Base-by-base conservation (phyloP, 2,113 vertebrate genomes). In the Pangasianodon hypophthalmus region DNA sequence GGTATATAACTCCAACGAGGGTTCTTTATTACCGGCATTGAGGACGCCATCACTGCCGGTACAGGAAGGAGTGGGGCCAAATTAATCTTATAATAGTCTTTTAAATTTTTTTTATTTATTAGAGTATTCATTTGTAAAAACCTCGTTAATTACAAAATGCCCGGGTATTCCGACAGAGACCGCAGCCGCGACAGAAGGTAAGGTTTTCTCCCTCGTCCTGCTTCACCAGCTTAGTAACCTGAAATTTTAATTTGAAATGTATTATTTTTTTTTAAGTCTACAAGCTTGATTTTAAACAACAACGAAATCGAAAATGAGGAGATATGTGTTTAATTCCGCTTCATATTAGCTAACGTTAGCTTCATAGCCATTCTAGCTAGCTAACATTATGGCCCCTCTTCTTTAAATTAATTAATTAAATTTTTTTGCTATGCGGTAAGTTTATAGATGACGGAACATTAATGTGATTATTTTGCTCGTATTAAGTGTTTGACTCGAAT, bases 151-250 rank as follows among this genome's bases (percentile, higher is more conserved):
- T 5, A 32, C 90, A 95, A 87, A 1, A 99, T 99, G 98, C 98
- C 98, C 77, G 97, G 98, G 92, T 99, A 97, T 94, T 96, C 97
- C 89, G 98, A 99, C 95, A 97, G 98, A 96, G 98, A 98, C 37
- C 98, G 98, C 90, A 97, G 97, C 92, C 96, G 98, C 95, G 98
- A 97, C 89, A 96, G 97, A 95, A 96, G 97, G 97, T 97, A 88
- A 96, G 96, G 4, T 44, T 52, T 1, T 21, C 3, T 8, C 64
- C 4, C n/a, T 81, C 13, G 5, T 19, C 7, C 0, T 3, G 2
- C 1, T 3, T 56, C 50, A 82, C 21, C 6, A 37, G 7, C 67
- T 37, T 14, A n/a, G 67, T 37, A 16, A 19, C 16, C 4, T 79
- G 3, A 10, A n/a, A n/a, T n/a, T 29, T 29, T 48, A 5, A 50